Evolutionary conservation across 1,140 invertebrate genomes (phyloP).

Genomic region (Scaptomyza hsui): DNA sequence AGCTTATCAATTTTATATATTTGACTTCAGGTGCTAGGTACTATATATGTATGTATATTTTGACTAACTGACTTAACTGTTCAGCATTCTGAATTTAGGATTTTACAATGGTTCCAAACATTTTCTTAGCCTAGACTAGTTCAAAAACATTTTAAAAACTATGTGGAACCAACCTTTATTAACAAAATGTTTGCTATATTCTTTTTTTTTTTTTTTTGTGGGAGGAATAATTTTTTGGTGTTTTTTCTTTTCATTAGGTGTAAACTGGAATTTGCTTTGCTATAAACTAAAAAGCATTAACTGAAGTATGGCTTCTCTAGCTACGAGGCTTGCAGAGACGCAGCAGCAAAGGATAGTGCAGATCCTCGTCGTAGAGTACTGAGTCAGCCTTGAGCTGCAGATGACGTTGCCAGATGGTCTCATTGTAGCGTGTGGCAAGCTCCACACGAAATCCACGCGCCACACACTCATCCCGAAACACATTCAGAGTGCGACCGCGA

Average conservation of each 20-base stretch:
- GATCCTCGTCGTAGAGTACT: constrained; percentile 88
- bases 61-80: too few relatives aligned
- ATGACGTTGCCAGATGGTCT: constrained; percentile 88
- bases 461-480: constrained; percentile 87
- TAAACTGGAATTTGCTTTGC: constrained; percentile 79
- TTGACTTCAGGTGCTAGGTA: neutral
- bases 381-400: constrained; percentile 85
- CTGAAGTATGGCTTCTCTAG: constrained; percentile 58
- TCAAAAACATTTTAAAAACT: too few relatives aligned
- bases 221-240: constrained; percentile 50
- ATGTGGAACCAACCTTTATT: too few relatives aligned
- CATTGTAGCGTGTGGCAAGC: constrained; percentile 87
- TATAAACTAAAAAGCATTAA: constrained; percentile 72
- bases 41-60: too few relatives aligned
- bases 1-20: constrained; percentile 21
- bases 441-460: constrained; percentile 86
- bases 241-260: constrained; percentile 53
- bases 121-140: too few relatives aligned
- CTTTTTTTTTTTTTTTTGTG: constrained; percentile 39
- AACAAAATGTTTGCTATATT: neutral
- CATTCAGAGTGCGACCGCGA: constrained; percentile 89
- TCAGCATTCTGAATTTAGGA: too few relatives aligned
- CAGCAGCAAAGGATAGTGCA: constrained; percentile 88
- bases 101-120: too few relatives aligned
- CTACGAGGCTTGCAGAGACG: constrained; percentile 85